phyloP scores from a whole-genome alignment of 2,888 invertebrate species.

The Philonicus albiceps region DNA sequence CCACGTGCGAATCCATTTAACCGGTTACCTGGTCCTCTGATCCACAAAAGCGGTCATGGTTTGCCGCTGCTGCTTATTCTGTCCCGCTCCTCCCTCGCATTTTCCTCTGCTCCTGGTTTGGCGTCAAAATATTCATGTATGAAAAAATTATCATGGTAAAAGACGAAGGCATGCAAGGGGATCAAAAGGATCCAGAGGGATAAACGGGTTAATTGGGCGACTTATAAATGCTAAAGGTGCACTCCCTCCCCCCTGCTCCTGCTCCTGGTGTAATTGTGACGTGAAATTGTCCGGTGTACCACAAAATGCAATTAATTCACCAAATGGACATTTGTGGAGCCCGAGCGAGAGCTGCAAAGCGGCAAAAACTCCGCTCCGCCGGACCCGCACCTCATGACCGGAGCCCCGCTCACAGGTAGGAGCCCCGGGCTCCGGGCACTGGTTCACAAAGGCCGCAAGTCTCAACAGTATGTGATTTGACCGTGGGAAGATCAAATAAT shows the following conservation, averaged over 20 bases:
- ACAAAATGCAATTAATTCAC: slow-evolving; percentile 50
- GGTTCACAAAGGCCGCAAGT: slow-evolving; percentile 32
- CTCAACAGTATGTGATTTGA: slow-evolving; percentile 45
- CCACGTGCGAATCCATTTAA: slow-evolving; percentile 38
- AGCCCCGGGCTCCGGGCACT: neutral
- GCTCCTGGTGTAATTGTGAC: slow-evolving; percentile 28
- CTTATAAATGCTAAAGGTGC: slow-evolving; percentile 6
- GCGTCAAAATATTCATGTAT: slow-evolving; percentile 12
- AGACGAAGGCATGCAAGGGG: neutral
- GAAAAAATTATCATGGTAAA: neutral
- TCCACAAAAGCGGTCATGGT: neutral
- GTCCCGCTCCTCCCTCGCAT: neutral
- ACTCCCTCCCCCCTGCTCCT: neutral
- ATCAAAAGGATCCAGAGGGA: neutral
- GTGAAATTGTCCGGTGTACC: slow-evolving; percentile 45
- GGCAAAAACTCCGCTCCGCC: neutral
- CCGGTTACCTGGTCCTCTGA: neutral
- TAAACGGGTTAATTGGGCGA: slow-evolving; percentile 12
- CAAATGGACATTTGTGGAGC: slow-evolving; percentile 45
- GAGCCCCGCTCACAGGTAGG: slow-evolving; percentile 10
- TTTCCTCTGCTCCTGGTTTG: neutral
- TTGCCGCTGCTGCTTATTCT: neutral
- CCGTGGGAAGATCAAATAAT: slow-evolving; percentile 51
- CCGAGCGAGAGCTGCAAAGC: neutral
- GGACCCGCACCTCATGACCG: neutral